These are phyloP conservation scores for Listronotus oregonensis DNA, from an alignment of 1,140 invertebrate genomes.

Conservation along the genomic window DNA sequence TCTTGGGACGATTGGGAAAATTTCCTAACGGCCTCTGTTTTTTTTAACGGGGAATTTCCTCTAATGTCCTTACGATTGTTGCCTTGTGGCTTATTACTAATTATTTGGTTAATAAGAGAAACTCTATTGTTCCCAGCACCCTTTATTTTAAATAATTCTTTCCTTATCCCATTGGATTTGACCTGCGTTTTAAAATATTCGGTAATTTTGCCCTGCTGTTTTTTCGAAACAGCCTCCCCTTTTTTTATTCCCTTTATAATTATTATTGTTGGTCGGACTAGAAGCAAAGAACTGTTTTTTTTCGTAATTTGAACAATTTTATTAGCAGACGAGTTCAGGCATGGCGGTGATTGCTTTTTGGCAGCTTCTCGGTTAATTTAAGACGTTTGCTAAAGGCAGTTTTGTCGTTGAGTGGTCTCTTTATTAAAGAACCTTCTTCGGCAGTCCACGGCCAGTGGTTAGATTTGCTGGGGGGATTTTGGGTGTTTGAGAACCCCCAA, in stretches of 20 bases:
- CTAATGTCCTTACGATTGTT: not conserved
- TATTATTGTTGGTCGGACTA: constrained; percentile 35
- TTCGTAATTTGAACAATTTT: constrained; percentile 13
- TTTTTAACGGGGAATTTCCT: constrained; percentile 19
- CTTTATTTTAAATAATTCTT: constrained; percentile 40
- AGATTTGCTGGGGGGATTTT: constrained; percentile 59
- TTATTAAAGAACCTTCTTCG: constrained; percentile 47
- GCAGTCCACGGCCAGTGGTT: constrained; percentile 55
- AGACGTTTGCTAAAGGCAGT: constrained; percentile 42
- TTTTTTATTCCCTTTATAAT: constrained; percentile 49
- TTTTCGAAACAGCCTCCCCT: constrained; percentile 53
- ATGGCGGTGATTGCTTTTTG: constrained; percentile 37
- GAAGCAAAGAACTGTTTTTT: constrained; percentile 10
- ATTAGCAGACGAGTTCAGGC: constrained; percentile 33
- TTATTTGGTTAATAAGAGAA: constrained; percentile 21
- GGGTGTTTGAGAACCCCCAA: constrained; percentile 38
- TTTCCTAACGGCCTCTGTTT: constrained; percentile 19
- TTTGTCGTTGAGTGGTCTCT: constrained; percentile 46
- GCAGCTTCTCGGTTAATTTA: constrained; percentile 32
- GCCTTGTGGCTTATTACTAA: constrained; percentile 1
- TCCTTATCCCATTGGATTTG: constrained; percentile 64
- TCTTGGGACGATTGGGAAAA: constrained; percentile 46
- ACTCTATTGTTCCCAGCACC: constrained; percentile 29
- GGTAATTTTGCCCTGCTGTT: constrained; percentile 70
- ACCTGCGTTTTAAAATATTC: constrained; percentile 82